Evolutionary conservation across 2,113 vertebrate genomes (phyloP), one percentile per base, ranked within the genome.

Genomic region (Castor canadensis): DNA sequence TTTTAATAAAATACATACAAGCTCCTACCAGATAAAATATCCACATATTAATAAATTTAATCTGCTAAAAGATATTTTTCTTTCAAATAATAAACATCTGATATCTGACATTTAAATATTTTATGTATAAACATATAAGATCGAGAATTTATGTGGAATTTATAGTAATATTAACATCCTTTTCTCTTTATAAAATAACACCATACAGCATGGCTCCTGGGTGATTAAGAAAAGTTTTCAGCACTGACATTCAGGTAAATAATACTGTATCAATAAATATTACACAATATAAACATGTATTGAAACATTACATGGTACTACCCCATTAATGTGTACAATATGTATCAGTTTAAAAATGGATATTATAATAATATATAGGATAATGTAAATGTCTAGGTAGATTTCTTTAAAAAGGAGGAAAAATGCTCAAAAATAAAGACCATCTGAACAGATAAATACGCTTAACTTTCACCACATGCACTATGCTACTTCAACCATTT

Each of bases 171-270:
- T 43, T 72, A 89, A n/a, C 30, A 38, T 22, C 9, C 3, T 81
- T 69, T 79, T 47, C 19, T 81, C 66, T 26, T 96, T 83, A 91
- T 43, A 76, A 89, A 84, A 77, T 88, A 43, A 85, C 13, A 47
- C 9, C 56, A 80, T 30, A 5, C 9, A 89, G 26, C 35, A 93
- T 87, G 26, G 11, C 0, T 88, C 54, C 22, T 77, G 64, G 32
- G 12, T 81, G 10, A 84, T 54, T 80, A 84, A 93, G 40, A 49
- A 16, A 94, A 85, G 28, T 73, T 62, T 96, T 66, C 75, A 71
- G 26, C 38, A 71, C 47, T 30, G 20, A 90, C 80, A 90, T 62
- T 47, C 9, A 77, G 7, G 3, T 75, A 87, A 92, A 82, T 66
- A 82, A 69, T 62, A 83, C 40, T 9, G 30, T 67, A 82, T 58